Conservation (phyloP, 2,888 invertebrate species). For the Endotricha flammealis region DNA sequence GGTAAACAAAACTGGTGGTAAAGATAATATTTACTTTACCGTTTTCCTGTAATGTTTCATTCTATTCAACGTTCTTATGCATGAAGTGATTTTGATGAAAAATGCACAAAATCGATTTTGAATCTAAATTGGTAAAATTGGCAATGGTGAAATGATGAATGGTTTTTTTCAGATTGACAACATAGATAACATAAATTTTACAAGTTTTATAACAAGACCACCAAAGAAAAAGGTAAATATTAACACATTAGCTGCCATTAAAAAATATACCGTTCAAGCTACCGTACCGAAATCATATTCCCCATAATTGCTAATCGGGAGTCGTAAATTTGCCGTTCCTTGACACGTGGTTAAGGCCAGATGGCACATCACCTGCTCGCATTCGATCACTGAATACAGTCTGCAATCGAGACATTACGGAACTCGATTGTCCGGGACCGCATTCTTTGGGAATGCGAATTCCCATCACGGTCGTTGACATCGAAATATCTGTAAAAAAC, state of each 20-base stretch:
- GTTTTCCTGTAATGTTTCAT: too few species aligned
- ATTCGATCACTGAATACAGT: conserved; percentile 26
- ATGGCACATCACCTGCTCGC: conserved; percentile 62
- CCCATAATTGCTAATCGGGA: conserved; percentile 47
- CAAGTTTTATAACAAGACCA: conserved; percentile 12
- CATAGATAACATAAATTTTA: too few species aligned
- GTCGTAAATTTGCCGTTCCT: conserved; percentile 35
- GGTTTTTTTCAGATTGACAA: too few species aligned
- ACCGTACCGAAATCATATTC: conserved; percentile 41
- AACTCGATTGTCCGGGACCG: conserved; percentile 48
- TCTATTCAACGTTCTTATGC: too few species aligned
- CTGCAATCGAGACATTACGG: conserved; percentile 42
- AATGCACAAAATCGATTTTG: too few species aligned
- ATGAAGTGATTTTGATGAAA: too few species aligned
- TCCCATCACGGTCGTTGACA: conserved; percentile 60
- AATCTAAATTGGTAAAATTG: too few species aligned
- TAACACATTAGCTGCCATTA: conserved; percentile 13
- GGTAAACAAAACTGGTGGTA: too few species aligned
- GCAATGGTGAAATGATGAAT: not conserved
- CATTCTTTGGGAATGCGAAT: conserved; percentile 52
- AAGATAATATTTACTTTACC: too few species aligned
- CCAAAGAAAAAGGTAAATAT: conserved; percentile 14
- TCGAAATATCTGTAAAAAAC: too few species aligned
- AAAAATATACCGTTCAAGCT: conserved; percentile 28
- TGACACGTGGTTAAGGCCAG: conserved; percentile 64